Percentiles rank a stretch among this genome's conserved stretches.
Conservation (phyloP, 2,888 invertebrate species). For the Adineta ricciae region DNA sequence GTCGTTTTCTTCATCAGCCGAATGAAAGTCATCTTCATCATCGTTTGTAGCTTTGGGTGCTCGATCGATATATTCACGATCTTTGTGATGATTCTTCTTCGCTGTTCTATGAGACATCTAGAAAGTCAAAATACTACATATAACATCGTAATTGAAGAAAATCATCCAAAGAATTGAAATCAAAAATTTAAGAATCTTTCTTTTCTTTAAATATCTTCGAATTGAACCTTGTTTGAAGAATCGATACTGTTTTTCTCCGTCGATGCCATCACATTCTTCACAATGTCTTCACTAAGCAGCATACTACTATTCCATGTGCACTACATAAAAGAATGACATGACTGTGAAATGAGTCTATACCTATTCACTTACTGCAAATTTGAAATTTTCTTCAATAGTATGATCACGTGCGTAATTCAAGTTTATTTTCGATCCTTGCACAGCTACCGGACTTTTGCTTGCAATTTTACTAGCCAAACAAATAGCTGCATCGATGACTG, state of each 20-base stretch:
- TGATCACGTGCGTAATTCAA: constrained; percentile 78
- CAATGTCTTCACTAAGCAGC: neutral
- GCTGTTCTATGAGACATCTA: neutral
- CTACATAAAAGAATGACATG: neutral
- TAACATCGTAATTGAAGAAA: no score
- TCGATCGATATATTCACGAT: neutral
- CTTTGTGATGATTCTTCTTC: neutral
- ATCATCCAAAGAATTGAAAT: no score
- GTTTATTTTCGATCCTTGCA: constrained; percentile 76
- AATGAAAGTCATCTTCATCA: constrained; percentile 18
- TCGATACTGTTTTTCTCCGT: neutral
- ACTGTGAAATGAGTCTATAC: neutral
- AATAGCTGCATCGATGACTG: no score
- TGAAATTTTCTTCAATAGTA: constrained; percentile 70
- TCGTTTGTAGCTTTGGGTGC: neutral
- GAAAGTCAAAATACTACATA: neutral
- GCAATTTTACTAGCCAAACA: no score
- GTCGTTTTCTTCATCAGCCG: neutral
- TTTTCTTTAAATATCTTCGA: neutral
- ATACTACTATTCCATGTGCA: neutral
- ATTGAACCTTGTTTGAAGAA: neutral
- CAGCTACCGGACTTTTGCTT: constrained; percentile 79
- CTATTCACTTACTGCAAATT: constrained; percentile 67
- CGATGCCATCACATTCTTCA: neutral
- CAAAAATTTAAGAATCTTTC: no score